Evolutionary conservation across 2,888 invertebrate genomes (phyloP).

Genomic region (Dryococelus australis): DNA sequence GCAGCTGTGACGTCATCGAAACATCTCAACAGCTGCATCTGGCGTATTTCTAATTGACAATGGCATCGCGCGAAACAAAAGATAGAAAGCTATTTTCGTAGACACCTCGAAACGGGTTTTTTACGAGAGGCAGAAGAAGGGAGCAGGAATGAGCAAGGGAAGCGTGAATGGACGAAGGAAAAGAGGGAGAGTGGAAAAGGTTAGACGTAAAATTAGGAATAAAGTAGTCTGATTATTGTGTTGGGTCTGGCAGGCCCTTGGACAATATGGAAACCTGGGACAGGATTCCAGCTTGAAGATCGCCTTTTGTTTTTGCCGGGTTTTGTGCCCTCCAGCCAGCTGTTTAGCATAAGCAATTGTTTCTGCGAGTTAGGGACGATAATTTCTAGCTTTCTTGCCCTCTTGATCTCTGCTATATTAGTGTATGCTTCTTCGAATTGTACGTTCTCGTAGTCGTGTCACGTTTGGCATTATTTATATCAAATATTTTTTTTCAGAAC

Average conservation of each 20-base stretch:
- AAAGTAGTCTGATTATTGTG: conserved; percentile 1
- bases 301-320: neutral
- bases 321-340: neutral
- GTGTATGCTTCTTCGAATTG: no score
- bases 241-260: neutral
- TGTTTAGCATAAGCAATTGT: neutral
- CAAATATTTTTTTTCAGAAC: no score
- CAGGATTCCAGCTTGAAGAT: neutral
- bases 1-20: conserved; percentile 3
- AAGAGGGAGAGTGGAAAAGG: neutral
- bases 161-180: neutral
- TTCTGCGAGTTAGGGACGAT: no score
- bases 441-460: no score
- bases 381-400: no score
- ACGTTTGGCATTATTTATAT: no score
- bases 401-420: no score
- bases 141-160: neutral
- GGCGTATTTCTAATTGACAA: conserved; percentile 4
- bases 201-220: conserved; percentile 2
- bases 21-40: neutral
- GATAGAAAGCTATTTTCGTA: conserved; percentile 10
- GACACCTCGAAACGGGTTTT: conserved; percentile 2
- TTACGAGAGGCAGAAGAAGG: neutral
- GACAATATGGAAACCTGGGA: conserved; percentile 6
- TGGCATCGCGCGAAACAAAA: conserved; percentile 5